Conservation (phyloP, 2,888 invertebrate species). For the Ochlodes sylvanus region DNA sequence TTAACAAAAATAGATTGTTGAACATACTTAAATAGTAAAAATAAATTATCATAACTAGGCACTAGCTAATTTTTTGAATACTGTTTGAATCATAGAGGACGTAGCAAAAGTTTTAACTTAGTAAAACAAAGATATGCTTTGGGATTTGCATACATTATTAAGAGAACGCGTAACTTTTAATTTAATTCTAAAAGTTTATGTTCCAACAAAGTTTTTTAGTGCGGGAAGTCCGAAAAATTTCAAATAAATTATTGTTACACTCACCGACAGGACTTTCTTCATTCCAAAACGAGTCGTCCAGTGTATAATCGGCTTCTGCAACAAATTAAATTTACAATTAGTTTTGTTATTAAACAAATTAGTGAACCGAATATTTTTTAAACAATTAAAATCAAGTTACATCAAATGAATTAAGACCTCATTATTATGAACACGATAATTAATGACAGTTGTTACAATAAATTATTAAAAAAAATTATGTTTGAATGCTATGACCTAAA, state of each 20-base stretch:
- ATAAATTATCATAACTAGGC: too few relatives aligned
- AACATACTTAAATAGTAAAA: too few relatives aligned
- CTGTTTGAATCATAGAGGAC: neutral
- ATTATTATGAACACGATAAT: too few relatives aligned
- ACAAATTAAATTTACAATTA: slow-evolving; percentile 66
- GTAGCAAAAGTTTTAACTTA: neutral
- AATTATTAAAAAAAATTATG: too few relatives aligned
- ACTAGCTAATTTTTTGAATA: too few relatives aligned
- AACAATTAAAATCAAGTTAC: too few relatives aligned
- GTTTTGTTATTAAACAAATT: neutral
- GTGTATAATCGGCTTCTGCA: slow-evolving; percentile 96
- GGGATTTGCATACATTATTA: slow-evolving; percentile 10
- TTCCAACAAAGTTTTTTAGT: slow-evolving; percentile 12
- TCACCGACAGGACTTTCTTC: slow-evolving; percentile 96
- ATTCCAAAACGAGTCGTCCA: slow-evolving; percentile 97
- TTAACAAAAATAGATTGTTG: too few relatives aligned
- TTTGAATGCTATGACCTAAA: too few relatives aligned
- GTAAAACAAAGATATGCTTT: neutral
- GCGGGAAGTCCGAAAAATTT: slow-evolving; percentile 8
- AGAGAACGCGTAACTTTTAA: slow-evolving; percentile 15
- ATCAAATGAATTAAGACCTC: too few relatives aligned
- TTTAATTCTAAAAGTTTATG: slow-evolving; percentile 8
- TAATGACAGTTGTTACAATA: too few relatives aligned
- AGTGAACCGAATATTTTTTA: neutral
- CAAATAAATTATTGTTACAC: slow-evolving; percentile 60